Base-by-base conservation (phyloP, 1,140 invertebrate genomes). In the Panagrolaimus sp. region DNA sequence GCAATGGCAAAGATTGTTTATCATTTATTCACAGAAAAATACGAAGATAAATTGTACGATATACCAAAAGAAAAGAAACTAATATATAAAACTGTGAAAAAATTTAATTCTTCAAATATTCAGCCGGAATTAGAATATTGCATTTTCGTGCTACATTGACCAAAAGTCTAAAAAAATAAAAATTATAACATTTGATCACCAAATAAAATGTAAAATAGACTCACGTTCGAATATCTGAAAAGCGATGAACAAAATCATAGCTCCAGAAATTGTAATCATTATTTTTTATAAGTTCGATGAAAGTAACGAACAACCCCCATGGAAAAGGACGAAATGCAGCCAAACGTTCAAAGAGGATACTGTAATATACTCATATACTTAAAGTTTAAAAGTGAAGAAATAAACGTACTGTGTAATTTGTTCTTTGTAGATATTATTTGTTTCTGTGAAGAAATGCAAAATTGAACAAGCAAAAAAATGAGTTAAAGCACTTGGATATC, bases 281-380 rank as follows among this genome's bases (percentile, higher is more conserved):
- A 86, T 98, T 98, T 70, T 96, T 97, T 77, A 99, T 97, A n/a
- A 99, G 87, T 85, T 99, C 96, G 77, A 98, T 98, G 84, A 98
- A 98, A 0, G 96, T 98, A 62, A 98, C 94, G 7, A 98, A 87
- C 12, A 99, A 85, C 28, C 96, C 96, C 96, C 96, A 99, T 1
- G 96, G 96, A 86, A 98, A 96, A 8, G 96, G 96, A 71, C 95
- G 87, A 84, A 97, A 97, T 0, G 97, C 94, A 73, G 99, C 97
- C 17, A 99, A 87, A 78, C 96, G 87, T 84, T 99, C 96, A 21
- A 99, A 87, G 9, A 99, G 85, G 69, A 98, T 96, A 81, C 96
- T 89, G 78, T 43, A 83, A 81, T 8, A 71, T 62, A 26, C 1
- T 58, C 2, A 38, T 12, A 38, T 38, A 4, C 7, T 4, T 38